Evolutionary conservation across 1,140 invertebrate species (phyloP).

Genomic region (Neodiprion lecontei): DNA sequence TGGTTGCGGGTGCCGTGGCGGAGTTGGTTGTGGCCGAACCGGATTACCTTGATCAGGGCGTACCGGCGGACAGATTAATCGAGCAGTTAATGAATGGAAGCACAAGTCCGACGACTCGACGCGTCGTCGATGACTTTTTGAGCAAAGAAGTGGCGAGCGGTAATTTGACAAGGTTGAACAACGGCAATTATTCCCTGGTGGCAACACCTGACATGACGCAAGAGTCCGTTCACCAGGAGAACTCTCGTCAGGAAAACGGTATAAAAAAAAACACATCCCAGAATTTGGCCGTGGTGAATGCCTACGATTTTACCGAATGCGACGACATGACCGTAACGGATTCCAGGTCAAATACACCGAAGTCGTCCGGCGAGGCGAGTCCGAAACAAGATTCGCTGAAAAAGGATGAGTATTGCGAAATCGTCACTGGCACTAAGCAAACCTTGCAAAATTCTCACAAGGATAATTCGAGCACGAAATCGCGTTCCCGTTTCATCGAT

Average conservation of each 20-base stretch:
- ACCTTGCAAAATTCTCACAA: constrained; percentile 19
- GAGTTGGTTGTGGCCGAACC: constrained; percentile 74
- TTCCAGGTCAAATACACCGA: constrained; percentile 41
- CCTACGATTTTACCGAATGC: constrained; percentile 50
- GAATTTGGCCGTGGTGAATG: constrained; percentile 10
- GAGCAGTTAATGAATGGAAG: constrained; percentile 70
- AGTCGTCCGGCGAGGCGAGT: constrained; percentile 38
- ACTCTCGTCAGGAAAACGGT: constrained; percentile 22
- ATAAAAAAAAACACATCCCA: constrained; percentile 15
- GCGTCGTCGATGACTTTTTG: constrained; percentile 70
- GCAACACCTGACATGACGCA: constrained; percentile 54
- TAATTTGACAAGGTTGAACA: constrained; percentile 70
- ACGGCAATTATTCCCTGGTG: constrained; percentile 72
- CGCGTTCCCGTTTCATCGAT: constrained; percentile 1
- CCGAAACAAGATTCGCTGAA: constrained; percentile 32
- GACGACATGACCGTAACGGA: constrained; percentile 38
- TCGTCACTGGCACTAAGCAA: constrained; percentile 36
- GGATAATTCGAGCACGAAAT: constrained; percentile 22
- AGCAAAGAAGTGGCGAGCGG: constrained; percentile 71
- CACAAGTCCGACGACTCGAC: constrained; percentile 68
- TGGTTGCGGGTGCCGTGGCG: constrained; percentile 72
- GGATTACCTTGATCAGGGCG: constrained; percentile 74
- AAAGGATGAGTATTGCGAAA: constrained; percentile 47
- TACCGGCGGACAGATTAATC: constrained; percentile 70
- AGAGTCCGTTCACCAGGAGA: constrained; percentile 23